Evolutionary conservation across 2,113 vertebrate genomes (phyloP), one percentile per base, ranked within the genome.

Genomic region (Lampris megalopsis): DNA sequence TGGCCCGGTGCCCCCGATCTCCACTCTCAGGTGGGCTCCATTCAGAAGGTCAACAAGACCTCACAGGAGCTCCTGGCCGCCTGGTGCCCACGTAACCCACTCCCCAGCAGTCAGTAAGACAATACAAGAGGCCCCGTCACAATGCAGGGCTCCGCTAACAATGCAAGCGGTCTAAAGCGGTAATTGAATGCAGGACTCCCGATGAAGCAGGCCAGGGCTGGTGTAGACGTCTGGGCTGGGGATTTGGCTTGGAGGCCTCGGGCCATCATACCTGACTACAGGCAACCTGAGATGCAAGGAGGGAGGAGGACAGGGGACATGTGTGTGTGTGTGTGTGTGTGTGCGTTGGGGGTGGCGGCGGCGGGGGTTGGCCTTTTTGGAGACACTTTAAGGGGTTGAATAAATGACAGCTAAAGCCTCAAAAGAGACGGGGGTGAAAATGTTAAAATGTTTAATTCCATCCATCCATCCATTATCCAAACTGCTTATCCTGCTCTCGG

Each of bases 211-310:
- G 85, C 85, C 77, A 69, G 83, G 38, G 74, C 73, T 24, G 47
- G 24, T 36, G 88, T 84, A 92, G 91, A 91, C 91, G 90, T 91
- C 91, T 92, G 80, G 90, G 81, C 91, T 90, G 82, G 68, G 81
- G 89, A 83, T 90, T 92, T 90, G 77, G 65, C 66, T 43, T n/a
- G 6, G 61, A 75, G 73, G 87, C 88, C 89, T 85, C 47, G 54
- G 90, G 89, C 80, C 82, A 75, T 88, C 87, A 73, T 84, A 88
- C 81, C 83, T 86, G 82, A 81, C 81, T 85, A 73, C 73, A 85
- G 85, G 91, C 81, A 91, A 90, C 86, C 85, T 85, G 83, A 92
- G 81, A 91, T n/a, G 9, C 42, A 6, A 35, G 63, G 58, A 45
- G 11, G 60, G 7, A 53, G 60, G 70, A 10, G 49, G 77, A 61